Base-by-base conservation (phyloP, 2,797 vertebrate species). In the Megalops cyprinoides region DNA sequence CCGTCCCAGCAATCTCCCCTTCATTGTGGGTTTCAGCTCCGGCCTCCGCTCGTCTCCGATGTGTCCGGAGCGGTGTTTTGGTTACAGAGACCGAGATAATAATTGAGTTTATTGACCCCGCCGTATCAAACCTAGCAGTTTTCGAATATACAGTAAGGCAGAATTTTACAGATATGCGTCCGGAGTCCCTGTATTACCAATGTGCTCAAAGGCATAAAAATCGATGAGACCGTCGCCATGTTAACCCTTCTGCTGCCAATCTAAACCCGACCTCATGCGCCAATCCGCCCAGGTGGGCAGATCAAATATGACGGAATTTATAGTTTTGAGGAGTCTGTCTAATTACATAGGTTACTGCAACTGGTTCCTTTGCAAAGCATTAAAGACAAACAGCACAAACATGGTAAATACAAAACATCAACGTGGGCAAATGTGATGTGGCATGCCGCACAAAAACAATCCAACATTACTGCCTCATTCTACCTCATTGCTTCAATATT, bases 21-120 rank as follows among this genome's bases (percentile, higher is more conserved):
- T 93, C 92, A 92, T 91, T 93, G 93, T 91, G 89, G 92, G 93
- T 95, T 93, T 93, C 88, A 84, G 92, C 95, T 94, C 78, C 79
- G 88, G 94, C 93, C 93, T 91, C 89, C 89, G 89, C 91, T 94
- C 87, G 91, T 94, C 87, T 89, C 83, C 89, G 81, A n/a, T n/a
- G 88, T 89, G 91, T 88, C 87, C 87, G 87, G 91, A 81, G 84
- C 84, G 85, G 87, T 86, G 90, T 91, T 91, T 91, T 90, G 88
- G 87, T 85, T 89, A 91, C 85, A 89, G 88, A 84, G 85, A 87
- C 76, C 56, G 39, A 82, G 76, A 74, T 73, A 67, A 73, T 81
- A 79, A 78, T 44, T 84, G 79, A 85, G 76, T 82, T 83, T 88
- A 80, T 53, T 88, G 88, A 90, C 84, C 85, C 85, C 84, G 81